Base-by-base conservation (phyloP, 2,888 invertebrate species). In the Andrena marginata region DNA sequence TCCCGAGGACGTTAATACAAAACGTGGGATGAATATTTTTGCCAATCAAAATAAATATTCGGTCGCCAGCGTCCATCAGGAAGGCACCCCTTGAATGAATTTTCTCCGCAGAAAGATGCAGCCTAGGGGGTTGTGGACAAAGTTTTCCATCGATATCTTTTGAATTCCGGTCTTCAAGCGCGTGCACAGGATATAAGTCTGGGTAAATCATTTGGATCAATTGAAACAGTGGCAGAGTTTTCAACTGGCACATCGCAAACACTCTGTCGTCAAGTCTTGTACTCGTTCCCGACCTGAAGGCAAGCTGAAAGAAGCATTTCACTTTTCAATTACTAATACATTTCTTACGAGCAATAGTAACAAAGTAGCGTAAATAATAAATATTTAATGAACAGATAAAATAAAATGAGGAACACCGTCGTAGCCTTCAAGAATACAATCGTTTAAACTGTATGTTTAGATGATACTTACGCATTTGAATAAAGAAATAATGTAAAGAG, bases 201-300 rank as follows among this genome's bases (percentile, higher is more conserved):
- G 99, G 99, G 95, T 99, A 99, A 86, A 99, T 96, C 86, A 95
- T 95, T 91, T 98, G 97, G 92, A 99, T 95, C 33, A 99, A 95
- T 92, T 96, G 96, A 81, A 95, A 94, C 70, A 99, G 95, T 8
- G 99, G 99, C 90, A 97, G 94, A 54, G 97, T 96, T 95, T 99
- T 99, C 96, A 99, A 97, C 93, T 97, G 96, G 94, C 98, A 97
- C 98, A 99, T 98, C 73, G 98, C 97, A 91, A 96, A 97, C 49
- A 99, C 97, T 74, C 99, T 96, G 94, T 99, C 99, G 95, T 99
- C 99, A 72, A 99, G 95, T 51, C 98, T 96, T 2, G 98, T 98
- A 91, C 97, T 97, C 16, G 97, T 96, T 80, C 98, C 98, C 76
- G 97, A 96, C 87, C 98, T 96, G 95, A 99, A 99, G 16, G 99